phyloP scores from a whole-genome alignment of 2,888 invertebrate species.

The Trichogramma dendrolimi region DNA sequence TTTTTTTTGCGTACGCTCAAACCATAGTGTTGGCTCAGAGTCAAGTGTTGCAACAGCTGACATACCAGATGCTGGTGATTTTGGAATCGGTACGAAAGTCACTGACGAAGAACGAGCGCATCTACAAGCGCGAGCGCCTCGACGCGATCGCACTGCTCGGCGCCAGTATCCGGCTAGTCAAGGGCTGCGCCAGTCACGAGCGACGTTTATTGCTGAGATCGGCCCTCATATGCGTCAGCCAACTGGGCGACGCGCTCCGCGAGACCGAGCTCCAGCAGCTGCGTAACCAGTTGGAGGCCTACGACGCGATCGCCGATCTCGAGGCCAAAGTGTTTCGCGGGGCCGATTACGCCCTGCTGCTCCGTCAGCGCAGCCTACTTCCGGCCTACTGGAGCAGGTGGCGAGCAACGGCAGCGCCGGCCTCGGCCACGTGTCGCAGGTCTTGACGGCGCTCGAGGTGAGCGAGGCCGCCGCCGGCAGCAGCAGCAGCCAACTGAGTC shows the following conservation, averaged over 20 bases:
- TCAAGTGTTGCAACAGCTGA: conserved; percentile 75
- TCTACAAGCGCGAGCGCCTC: conserved; percentile 43
- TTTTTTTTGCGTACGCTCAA: conserved; percentile 65
- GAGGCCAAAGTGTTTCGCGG: conserved; percentile 36
- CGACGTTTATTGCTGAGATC: conserved; percentile 65
- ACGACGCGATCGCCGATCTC: conserved; percentile 44
- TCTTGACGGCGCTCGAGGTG: conserved; percentile 39
- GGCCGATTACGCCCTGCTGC: conserved; percentile 46
- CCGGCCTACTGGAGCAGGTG: conserved; percentile 45
- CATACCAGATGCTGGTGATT: conserved; percentile 68
- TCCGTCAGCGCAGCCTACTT: conserved; percentile 47
- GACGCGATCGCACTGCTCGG: conserved; percentile 45
- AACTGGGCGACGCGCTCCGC: conserved; percentile 43
- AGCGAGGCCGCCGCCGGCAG: conserved; percentile 1
- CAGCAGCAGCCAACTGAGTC: conserved; percentile 34
- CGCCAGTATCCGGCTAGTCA: conserved; percentile 43
- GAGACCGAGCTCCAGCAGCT: conserved; percentile 56
- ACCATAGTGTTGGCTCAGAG: conserved; percentile 69
- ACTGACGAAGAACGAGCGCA: conserved; percentile 42
- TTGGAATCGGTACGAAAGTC: conserved; percentile 62
- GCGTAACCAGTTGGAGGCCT: conserved; percentile 53
- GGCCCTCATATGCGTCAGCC: conserved; percentile 62
- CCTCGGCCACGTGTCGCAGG: conserved; percentile 45
- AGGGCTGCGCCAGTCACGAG: conserved; percentile 59
- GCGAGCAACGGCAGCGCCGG: conserved; percentile 39